Base-by-base conservation (phyloP, 2,888 invertebrate genomes). In the Bursaphelenchus okinawaensis region DNA sequence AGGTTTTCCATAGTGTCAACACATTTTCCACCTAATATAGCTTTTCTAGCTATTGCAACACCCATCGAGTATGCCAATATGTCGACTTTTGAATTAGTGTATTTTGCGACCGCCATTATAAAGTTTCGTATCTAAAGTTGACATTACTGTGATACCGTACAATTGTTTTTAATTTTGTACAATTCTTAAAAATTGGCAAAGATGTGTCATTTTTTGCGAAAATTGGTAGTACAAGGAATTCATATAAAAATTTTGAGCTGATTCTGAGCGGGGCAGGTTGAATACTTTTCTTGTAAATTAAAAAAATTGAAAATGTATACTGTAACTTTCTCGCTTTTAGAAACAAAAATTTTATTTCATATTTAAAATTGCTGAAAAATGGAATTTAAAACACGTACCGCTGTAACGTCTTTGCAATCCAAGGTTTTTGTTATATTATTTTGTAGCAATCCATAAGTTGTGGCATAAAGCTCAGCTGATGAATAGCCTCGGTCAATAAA, bases 21-120 rank as follows among this genome's bases (percentile, higher is more conserved):
- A 62, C 80, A 80, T 19, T 66, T 68, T 7, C 80, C 80, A 61
- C 80, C 80, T 23, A 80, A 73, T 64, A 80, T 80, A 6, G 80
- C 80, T 59, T 80, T 80, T 52, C 80, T 59, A 4, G 78, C 69
- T 9, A 81, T 71, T 56, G 78, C 75, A 54, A 74, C 79, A 51
- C 80, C 80, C 54, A 80, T 69, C 7, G 81, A 81, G 68, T 78
- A 81, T 1, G 70, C 76, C 58, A 80, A 70, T 9, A 80, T 73
- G 66, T 80, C 79, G 16, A 80, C 75, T 28, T 73, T 71, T 23
- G 74, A 61, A 29, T 77, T 77, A 7, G 80, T 77, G 65, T 80
- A 74, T 26, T 66, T 59, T 54, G 50, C 28, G 31, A 80, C 80
- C 23, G 80, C 77, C 22, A 73, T 70, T 51, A 80, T 75, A 22